Evolutionary conservation across 2,797 vertebrate genomes (phyloP), one percentile per base, ranked within the genome.

Genomic region (Enteromius anoplus): DNA sequence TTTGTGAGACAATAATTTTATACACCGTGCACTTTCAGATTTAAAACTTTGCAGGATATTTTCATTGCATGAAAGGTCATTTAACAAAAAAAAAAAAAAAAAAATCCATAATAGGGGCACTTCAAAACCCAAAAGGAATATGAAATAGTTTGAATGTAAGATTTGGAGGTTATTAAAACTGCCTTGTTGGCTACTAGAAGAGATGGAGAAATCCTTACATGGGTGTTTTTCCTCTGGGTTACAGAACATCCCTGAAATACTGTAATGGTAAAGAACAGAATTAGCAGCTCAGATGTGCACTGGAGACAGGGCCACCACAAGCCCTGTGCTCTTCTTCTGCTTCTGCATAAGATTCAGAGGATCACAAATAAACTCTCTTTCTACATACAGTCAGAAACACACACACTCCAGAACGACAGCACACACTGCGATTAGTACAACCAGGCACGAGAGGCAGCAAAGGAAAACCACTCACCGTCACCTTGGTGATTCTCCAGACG

Each of bases 401-500:
- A 73, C 47, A 73, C 47, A 53, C 29, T 34, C 4, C 73, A 65
- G 47, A 51, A 68, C 37, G 49, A 80, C 7, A 3, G 83, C 55
- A 60, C 64, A 26, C 69, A 66, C 80, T 84, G 85, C 73, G 81
- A 84, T 80, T 68, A 75, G 34, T 49, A 47, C 47, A 53, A 69
- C 64, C n/a, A 55, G 42, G 26, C 53, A 40, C 34, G 5, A 42
- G 55, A 78, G 64, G 32, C 77, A 60, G 71, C 81, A 85, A 65
- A 37, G 6, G 32, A 78, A 82, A 82, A 64, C 45, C 73, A 45
- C 73, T 82, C 53, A 23, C 12, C 42, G n/a, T 62, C 81, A 69
- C 65, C 42, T 68, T 69, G 47, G 81, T 81, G 83, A 72, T 84
- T 79, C 79, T 70, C 47, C 26, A 84, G 80, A 82, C 89, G 90